phyloP scores from a whole-genome alignment of 2,888 invertebrate genomes.

The Drosophila percnosoma region DNA sequence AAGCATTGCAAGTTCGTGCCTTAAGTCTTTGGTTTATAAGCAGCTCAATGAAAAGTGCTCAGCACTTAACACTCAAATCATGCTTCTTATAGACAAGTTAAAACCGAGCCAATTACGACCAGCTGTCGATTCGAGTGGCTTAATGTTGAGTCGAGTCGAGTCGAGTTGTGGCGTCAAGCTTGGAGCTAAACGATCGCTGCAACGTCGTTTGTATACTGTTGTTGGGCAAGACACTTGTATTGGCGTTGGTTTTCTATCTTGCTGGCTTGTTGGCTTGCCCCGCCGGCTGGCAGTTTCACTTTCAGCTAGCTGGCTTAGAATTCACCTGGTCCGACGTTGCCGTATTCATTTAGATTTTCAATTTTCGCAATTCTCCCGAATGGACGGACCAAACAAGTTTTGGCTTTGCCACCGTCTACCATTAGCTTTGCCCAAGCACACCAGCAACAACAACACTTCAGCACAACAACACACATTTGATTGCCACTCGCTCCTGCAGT shows the following conservation, averaged over 20 bases:
- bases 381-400: conserved; percentile 63
- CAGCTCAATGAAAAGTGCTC: conserved; percentile 44
- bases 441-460: conserved; percentile 1
- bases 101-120: conserved; percentile 50
- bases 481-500: conserved; percentile 36
- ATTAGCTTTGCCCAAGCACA: conserved; percentile 38
- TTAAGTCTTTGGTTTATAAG: conserved; percentile 72
- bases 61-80: conserved; percentile 33
- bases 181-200: conserved; percentile 23
- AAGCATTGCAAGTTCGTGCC: conserved; percentile 76
- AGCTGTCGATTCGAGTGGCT: conserved; percentile 33
- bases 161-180: conserved; percentile 5
- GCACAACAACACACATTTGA: conserved; percentile 47
- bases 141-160: conserved; percentile 1
- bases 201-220: conserved; percentile 38
- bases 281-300: conserved; percentile 64
- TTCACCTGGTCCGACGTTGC: conserved; percentile 51
- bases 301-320: conserved; percentile 76
- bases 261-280: neutral
- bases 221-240: conserved; percentile 69
- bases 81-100: conserved; percentile 9
- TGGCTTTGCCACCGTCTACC: conserved; percentile 13
- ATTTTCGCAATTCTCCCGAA: conserved; percentile 73
- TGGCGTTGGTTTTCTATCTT: conserved; percentile 33
- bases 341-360: conserved; percentile 56